Base-by-base conservation (phyloP, 2,888 invertebrate species). In the Sphecodes monilicornis region DNA sequence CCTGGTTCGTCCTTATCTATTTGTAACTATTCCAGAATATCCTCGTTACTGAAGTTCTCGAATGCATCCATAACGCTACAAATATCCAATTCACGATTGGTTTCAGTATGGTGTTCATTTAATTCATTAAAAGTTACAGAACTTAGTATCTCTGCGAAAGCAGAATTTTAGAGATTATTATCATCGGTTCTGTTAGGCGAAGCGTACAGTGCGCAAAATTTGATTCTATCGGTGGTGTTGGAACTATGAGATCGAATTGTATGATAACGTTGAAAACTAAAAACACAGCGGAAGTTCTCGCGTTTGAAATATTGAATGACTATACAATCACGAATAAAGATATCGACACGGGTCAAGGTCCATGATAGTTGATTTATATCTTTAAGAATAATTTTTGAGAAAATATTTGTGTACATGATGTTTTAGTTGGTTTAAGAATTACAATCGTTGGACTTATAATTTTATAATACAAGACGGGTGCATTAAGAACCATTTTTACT, bases 51-150 rank as follows among this genome's bases (percentile, higher is more conserved):
- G 29, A 60, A 60, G 6, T 29, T 60, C 29, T 13, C 60, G 29
- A 29, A 60, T 16, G 6, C 60, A 16, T 60, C 60, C 26, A 16
- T 6, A 16, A 2, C 29, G 16, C 1, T 29, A 16, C 16, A 29
- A 29, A 60, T 16, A 60, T 60, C 60, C 60, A 6, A 16, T 26
- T 16, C 60, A 6, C 60, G 60, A 60, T 29, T 60, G 29, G 60
- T 29, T 60, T 60, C 60, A 60, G 18, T 60, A 16, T 29, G 16
- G 60, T 29, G 16, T 29, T 6, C 29, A 26, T 60, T 26, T 60
- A 60, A 29, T 60, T 60, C 16, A 60, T 29, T 60, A 60, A 60
- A 60, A 60, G 60, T 60, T 60, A 29, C 29, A 16, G 60, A 60
- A 60, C 16, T 57, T 57, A n/a, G 57, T 57, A 57, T 26, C 57